Evolutionary conservation across 2,888 invertebrate species (phyloP).

Genomic region (Trachelus iudaicus): DNA sequence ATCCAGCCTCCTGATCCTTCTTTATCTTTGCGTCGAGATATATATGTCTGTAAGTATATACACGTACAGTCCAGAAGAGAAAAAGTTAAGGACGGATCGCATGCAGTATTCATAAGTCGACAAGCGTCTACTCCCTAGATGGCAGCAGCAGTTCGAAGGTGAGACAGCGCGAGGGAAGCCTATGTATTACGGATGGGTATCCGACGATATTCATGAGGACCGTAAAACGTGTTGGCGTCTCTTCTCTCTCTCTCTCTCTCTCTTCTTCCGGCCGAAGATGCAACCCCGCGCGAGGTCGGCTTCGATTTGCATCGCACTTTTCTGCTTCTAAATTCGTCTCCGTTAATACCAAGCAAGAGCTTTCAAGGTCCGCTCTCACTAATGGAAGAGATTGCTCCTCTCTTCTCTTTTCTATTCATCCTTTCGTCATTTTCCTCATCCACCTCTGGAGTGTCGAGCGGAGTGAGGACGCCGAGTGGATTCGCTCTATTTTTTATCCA

Average conservation of each 20-base stretch:
- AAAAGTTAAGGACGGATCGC: background rate
- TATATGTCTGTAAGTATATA: background rate
- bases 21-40: background rate
- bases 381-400: conserved; percentile 29
- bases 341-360: conserved; percentile 44
- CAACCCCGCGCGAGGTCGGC: background rate
- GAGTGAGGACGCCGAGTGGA: background rate
- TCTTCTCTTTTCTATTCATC: background rate
- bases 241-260: background rate
- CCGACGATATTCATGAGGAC: background rate
- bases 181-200: background rate
- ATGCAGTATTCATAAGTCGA: background rate
- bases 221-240: background rate
- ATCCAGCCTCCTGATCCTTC: background rate
- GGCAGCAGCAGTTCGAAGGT: background rate
- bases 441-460: background rate
- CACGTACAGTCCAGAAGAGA: background rate
- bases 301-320: conserved; percentile 16
- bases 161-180: background rate
- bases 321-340: conserved; percentile 15
- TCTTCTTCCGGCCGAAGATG: background rate
- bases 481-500: background rate
- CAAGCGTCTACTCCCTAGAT: background rate
- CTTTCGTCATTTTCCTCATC: background rate
- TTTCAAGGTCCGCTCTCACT: conserved; percentile 27